Percentiles rank a stretch among this genome's conserved stretches.
phyloP scores from a whole-genome alignment of 2,888 invertebrate genomes.

The Lasioglossum calceatum region DNA sequence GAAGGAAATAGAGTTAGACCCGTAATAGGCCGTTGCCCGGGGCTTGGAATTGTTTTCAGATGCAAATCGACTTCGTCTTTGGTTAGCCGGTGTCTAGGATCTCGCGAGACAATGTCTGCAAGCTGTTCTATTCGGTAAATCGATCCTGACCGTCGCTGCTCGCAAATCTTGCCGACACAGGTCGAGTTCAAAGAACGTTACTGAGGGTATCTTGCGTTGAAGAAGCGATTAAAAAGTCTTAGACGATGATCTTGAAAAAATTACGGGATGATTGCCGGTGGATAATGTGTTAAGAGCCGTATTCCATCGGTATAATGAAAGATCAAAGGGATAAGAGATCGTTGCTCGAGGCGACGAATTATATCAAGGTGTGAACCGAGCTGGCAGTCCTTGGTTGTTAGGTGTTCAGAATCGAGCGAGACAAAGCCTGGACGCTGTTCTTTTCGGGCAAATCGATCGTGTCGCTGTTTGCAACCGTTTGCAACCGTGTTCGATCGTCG shows the following conservation, averaged over 20 bases:
- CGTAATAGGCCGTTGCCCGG: slow-evolving; percentile 15
- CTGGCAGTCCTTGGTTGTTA: neutral
- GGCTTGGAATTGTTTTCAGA: slow-evolving; percentile 42
- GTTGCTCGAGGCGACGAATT: neutral
- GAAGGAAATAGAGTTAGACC: slow-evolving; percentile 24
- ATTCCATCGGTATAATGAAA: neutral
- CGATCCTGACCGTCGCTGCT: neutral
- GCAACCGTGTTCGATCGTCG: neutral
- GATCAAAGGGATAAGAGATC: neutral
- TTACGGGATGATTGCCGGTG: too few species aligned
- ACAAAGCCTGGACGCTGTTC: neutral
- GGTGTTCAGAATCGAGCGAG: neutral
- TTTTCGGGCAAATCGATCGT: neutral
- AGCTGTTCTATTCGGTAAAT: neutral
- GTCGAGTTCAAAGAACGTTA: too few species aligned
- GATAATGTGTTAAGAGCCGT: too few species aligned
- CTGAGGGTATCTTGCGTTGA: too few species aligned
- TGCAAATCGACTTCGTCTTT: neutral
- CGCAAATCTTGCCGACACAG: neutral
- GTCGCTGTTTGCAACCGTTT: neutral
- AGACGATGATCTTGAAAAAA: too few species aligned
- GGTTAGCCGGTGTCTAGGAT: neutral
- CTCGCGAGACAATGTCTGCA: neutral
- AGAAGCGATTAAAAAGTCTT: too few species aligned
- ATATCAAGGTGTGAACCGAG: neutral